phyloP scores from a whole-genome alignment of 2,797 vertebrate species.

The Todus mexicanus region DNA sequence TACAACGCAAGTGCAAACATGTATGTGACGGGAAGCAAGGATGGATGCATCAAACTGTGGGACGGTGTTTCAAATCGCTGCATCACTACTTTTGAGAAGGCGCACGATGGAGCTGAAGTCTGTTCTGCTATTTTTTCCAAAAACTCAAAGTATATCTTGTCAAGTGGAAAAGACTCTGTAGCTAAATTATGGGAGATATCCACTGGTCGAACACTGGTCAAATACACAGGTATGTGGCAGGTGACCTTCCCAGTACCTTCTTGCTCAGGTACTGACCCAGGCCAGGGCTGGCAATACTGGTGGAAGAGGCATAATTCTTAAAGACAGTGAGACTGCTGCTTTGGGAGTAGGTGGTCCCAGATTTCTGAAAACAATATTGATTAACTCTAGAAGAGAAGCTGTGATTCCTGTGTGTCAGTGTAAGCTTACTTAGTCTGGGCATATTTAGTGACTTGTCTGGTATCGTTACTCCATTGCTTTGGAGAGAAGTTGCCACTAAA shows the following conservation, averaged over 20 bases:
- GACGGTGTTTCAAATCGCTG: constrained; percentile 96
- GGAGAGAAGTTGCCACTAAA: neutral
- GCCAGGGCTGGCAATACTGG: neutral
- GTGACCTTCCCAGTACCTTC: neutral
- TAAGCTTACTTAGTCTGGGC: neutral
- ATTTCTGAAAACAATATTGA: neutral
- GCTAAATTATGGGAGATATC: constrained; percentile 98
- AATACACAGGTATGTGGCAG: constrained; percentile 88
- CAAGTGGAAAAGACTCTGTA: constrained; percentile 97
- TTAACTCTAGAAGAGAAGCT: neutral
- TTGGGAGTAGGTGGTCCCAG: neutral
- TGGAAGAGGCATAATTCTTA: neutral
- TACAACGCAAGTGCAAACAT: constrained; percentile 94
- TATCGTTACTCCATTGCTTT: neutral
- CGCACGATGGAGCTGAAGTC: constrained; percentile 93
- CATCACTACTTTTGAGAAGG: constrained; percentile 93
- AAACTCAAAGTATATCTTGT: constrained; percentile 97
- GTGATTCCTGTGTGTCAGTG: neutral
- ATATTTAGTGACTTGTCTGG: neutral
- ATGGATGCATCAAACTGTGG: constrained; percentile 98
- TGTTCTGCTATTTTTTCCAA: constrained; percentile 97
- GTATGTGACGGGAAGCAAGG: constrained; percentile 95
- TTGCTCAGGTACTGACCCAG: neutral
- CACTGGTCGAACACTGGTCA: constrained; percentile 92
- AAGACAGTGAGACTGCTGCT: neutral